Base-by-base conservation (phyloP, 2,888 invertebrate genomes). In the Pyrgus malvae region DNA sequence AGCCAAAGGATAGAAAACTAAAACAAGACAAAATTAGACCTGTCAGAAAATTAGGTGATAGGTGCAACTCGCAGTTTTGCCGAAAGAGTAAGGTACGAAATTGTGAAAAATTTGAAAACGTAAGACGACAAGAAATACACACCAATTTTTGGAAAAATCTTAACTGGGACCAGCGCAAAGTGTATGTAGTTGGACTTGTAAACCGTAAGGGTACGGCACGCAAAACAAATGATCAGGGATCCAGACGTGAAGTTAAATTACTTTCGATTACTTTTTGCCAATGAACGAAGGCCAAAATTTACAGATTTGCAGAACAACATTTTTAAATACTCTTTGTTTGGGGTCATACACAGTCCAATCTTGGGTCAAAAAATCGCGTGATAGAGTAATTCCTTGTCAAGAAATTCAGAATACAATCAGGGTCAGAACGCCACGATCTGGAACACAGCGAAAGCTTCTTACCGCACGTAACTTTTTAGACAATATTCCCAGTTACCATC, bases 141-240 rank as follows among this genome's bases (percentile, higher is more conserved):
- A 55, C 31, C n/a, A 11, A 33, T 48, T 65, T 65, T 54, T 65
- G 61, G 62, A 57, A 63, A 53, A 56, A 48, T n/a, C 23, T 66
- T 48, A 61, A 58, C 38, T 63, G 65, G 63, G 61, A 63, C 27
- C 58, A 64, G 46, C 33, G 62, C 7, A 64, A 62, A 55, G 37
- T 62, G 14, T 62, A 58, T 45, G 51, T 65, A n/a, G 44, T 8
- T n/a, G 48, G 57, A 29, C 57, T 58, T 56, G 62, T 60, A 12
- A 59, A 37, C 48, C 61, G 63, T 17, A 59, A 57, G n/a, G 48
- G 19, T 37, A 60, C 49, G 16, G 45, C 42, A 31, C 57, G 58
- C 37, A 63, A 63, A 53, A 61, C 63, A 27, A 49, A 29, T 37
- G 37, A 53, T 45, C 31, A 50, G n/a, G 14, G 23, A 29, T 61